A percentile compares a stretch with the other conserved stretches of the same genome.
Evolutionary conservation across 1,140 invertebrate species (phyloP).

Genomic region (Hestina assimilis): DNA sequence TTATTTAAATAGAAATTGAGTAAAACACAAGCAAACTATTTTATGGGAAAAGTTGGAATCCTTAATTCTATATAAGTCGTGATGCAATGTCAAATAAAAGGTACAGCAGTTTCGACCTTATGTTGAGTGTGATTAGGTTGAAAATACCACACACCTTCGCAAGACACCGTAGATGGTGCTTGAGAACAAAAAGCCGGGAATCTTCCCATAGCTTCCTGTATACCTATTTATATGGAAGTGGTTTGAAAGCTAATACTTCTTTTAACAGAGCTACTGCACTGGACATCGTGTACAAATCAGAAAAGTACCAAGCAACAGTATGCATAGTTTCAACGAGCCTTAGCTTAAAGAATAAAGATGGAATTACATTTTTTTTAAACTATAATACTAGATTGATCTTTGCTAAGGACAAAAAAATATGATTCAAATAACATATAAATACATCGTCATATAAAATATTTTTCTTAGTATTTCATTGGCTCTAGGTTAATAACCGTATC

Average conservation of each 20-base stretch:
- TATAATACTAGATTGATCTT: too few species aligned
- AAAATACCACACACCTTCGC: background rate
- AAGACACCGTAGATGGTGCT: background rate
- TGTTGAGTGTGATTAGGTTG: background rate
- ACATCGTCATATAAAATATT: too few species aligned
- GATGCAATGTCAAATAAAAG: background rate
- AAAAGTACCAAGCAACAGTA: background rate
- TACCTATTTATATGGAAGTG: conserved; percentile 3
- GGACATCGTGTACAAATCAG: background rate
- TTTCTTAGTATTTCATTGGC: too few species aligned
- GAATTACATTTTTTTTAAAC: too few species aligned
- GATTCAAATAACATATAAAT: too few species aligned
- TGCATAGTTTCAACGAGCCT: too few species aligned
- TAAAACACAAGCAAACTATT: background rate
- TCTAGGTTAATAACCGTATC: too few species aligned
- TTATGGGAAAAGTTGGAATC: background rate
- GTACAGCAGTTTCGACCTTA: background rate
- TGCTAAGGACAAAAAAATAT: too few species aligned
- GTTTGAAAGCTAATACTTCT: conserved; percentile 15
- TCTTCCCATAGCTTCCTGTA: conserved; percentile 19
- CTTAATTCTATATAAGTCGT: background rate
- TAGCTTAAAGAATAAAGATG: too few species aligned
- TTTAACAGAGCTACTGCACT: background rate
- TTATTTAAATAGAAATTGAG: background rate
- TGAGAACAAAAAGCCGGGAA: conserved; percentile 13